These are phyloP conservation scores for Rotaria macrura DNA, from an alignment of 2,888 invertebrate genomes.

Conservation along the genomic window DNA sequence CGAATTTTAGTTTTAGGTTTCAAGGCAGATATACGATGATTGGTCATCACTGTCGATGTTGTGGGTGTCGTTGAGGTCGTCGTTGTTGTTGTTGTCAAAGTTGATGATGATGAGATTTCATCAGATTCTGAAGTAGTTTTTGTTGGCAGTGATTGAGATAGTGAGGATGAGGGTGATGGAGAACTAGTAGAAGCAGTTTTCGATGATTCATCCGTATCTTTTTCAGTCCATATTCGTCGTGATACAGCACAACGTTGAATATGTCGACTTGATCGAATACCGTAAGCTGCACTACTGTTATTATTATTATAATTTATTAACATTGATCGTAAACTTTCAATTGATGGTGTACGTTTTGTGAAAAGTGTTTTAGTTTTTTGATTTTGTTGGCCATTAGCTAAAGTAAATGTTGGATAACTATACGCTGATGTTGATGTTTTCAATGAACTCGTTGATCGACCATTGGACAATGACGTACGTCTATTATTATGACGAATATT, in stretches of 20 bases:
- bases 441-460: neutral
- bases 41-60: neutral
- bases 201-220: neutral
- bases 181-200: neutral
- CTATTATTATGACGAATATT: neutral
- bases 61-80: neutral
- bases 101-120: neutral
- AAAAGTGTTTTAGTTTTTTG: neutral
- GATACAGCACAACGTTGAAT: constrained; percentile 1
- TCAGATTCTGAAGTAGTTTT: neutral
- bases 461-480: neutral
- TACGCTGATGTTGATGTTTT: neutral
- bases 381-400: neutral
- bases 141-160: neutral
- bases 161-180: neutral
- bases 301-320: neutral
- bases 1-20: neutral
- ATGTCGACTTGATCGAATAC: neutral
- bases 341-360: neutral
- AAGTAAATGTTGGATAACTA: neutral
- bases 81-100: neutral
- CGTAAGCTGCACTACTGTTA: neutral
- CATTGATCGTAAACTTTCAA: neutral
- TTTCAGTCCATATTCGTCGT: neutral
- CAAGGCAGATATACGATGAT: neutral